Evolutionary conservation across 2,888 invertebrate genomes (phyloP), one percentile per base, ranked within the genome.

Genomic region (Caenorhabditis drosophilae): DNA sequence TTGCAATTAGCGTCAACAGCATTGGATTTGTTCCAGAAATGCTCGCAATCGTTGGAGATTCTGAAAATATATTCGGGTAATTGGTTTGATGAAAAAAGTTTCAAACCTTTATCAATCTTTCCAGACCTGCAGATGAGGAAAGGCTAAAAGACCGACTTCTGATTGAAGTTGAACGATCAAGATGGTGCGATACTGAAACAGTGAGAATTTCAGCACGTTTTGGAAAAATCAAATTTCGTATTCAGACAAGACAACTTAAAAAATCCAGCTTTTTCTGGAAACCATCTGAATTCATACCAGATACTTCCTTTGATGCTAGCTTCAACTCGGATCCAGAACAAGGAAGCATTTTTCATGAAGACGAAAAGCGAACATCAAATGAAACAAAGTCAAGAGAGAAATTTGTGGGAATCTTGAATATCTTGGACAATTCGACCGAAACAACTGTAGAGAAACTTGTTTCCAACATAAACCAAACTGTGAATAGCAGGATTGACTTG

Each of bases 61-160:
- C 68, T n/a, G 77, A 74, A 25, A 74, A 81, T 54, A 67, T 79
- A 7, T 81, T 75, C 42, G 80, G 81, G 80, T 80, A 34, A 54
- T 68, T 26, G 15, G 16, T 18, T 26, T 51, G 20, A 44, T 25
- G 7, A 40, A 6, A n/a, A 18, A 4, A 18, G 6, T 16, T 6
- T 9, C 2, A 4, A 40, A 18, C 16, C 9, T 36, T 36, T 18
- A 11, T 11, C 12, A 23, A 7, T 23, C 12, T 27, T 26, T 75
- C 44, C 36, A 75, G 78, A 16, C 76, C 77, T 3, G 60, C 57
- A 6, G 79, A 78, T 47, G 59, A 77, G 35, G 53, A 67, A 0
- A 62, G 75, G 18, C 67, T 80, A 26, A 62, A 70, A 27, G 68
- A 73, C 23, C 57, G 74, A 31, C 60, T 80, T 36, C 38, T 79